These are phyloP conservation scores for Mobula birostris DNA, from an alignment of 2,113 vertebrate species.

Conservation along the genomic window DNA sequence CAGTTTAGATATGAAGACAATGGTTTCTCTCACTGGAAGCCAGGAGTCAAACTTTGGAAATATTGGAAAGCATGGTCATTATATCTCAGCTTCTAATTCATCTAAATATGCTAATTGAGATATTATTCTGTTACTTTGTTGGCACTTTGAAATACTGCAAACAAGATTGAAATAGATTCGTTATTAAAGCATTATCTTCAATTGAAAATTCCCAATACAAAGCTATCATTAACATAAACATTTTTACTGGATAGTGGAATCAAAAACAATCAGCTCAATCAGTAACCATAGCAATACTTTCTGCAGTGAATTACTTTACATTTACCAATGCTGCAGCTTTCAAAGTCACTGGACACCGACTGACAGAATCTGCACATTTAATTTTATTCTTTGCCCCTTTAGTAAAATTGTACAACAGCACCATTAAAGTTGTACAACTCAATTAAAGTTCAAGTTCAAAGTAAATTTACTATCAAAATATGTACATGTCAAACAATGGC, in stretches of 20 bases:
- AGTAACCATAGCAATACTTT: constrained; percentile 9
- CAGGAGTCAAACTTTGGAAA: background rate
- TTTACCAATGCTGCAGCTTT: background rate
- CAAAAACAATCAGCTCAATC: constrained; percentile 15
- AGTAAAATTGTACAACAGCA: background rate
- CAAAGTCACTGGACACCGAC: background rate
- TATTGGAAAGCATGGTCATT: background rate
- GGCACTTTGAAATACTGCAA: background rate
- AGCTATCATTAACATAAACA: background rate
- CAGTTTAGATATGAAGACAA: too few species aligned
- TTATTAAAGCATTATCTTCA: background rate
- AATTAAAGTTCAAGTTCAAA: too few species aligned
- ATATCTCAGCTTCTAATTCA: background rate
- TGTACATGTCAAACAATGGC: too few species aligned
- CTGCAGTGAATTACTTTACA: constrained; percentile 15
- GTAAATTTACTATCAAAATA: background rate
- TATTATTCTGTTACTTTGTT: background rate
- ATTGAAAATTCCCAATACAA: constrained; percentile 17
- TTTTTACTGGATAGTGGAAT: background rate
- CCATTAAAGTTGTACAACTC: background rate
- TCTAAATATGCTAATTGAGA: background rate
- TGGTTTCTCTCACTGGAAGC: too few species aligned
- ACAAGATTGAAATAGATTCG: background rate
- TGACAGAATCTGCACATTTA: background rate
- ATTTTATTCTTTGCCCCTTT: background rate